Base-by-base conservation (phyloP, 2,797 vertebrate genomes). In the Champsocephalus gunnari region DNA sequence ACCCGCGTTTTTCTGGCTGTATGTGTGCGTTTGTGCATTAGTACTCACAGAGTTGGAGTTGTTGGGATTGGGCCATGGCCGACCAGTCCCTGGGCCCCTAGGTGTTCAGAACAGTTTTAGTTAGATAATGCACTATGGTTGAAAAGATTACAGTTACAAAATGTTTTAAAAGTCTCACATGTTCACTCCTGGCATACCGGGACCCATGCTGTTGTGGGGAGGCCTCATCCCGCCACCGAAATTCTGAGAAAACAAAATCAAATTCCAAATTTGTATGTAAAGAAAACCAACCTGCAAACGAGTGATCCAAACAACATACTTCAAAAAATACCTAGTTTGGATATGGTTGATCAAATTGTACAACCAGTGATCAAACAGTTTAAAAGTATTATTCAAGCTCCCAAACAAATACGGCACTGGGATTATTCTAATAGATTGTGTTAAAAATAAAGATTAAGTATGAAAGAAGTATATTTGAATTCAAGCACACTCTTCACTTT, bases 181-280 rank as follows among this genome's bases (percentile, higher is more conserved):
- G 95, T 98, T 99, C 79, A 99, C 98, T 93, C 97, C 98, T 77
- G 98, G 97, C 98, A 99, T 99, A 82, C 96, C 97, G 21, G 98
- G 98, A 68, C 97, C 98, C 93, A 99, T 97, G 87, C 96, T 95
- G 92, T 99, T 99, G 93, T 98, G 98, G 92, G 98, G 98, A 92
- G 98, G 98, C 93, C 98, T 97, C 98, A 99, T 99, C 76, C 98
- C 98, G 69, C 98, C 97, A 84, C 97, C 96, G 69, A 99, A 99
- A 94, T 96, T 99, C 98, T 99, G 96, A 92, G 94, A 66, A 77
- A 44, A 68, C 3, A 54, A 48, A 3, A 70, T 47, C 38, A 24
- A 24, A 56, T 51, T 7, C 50, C 2, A 12, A 54, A 21, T 49
- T 5, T 28, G 6, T 56, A 5, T 14, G n/a, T 19, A 0, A 44